Evolutionary conservation across 2,797 vertebrate genomes (phyloP).

Genomic region (Gorsachius magnificus): DNA sequence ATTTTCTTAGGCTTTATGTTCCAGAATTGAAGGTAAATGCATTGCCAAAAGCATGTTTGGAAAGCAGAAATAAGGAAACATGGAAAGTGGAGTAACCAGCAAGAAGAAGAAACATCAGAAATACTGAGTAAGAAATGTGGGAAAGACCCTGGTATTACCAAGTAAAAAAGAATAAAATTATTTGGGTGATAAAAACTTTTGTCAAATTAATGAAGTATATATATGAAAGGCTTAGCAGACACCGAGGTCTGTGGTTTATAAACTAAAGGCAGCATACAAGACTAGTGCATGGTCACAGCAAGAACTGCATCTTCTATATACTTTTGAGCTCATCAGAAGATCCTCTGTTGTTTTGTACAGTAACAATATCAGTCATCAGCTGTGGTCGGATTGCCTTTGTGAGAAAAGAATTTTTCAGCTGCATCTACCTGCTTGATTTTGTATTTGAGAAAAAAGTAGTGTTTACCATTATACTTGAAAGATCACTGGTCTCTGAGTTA

Average conservation of each 20-base stretch:
- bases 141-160: not conserved
- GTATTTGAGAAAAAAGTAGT: not conserved
- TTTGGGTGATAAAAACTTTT: not conserved
- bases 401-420: not conserved
- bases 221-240: not conserved
- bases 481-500: not conserved
- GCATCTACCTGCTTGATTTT: not conserved
- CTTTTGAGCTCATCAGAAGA: not conserved
- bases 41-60: not conserved
- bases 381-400: not conserved
- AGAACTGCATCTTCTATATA: not conserved
- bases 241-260: not conserved
- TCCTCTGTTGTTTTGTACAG: not conserved
- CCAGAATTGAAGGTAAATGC: not conserved
- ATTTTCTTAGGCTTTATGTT: not conserved
- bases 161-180: not conserved
- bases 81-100: not conserved
- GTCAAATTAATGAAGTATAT: not conserved
- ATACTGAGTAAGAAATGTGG: not conserved
- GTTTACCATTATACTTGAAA: not conserved
- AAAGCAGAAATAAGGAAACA: not conserved
- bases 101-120: not conserved
- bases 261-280: not conserved
- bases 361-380: not conserved
- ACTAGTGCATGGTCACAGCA: fast-evolving